phyloP scores from a whole-genome alignment of 2,797 vertebrate species.

The Enteromius unitaeniatus region DNA sequence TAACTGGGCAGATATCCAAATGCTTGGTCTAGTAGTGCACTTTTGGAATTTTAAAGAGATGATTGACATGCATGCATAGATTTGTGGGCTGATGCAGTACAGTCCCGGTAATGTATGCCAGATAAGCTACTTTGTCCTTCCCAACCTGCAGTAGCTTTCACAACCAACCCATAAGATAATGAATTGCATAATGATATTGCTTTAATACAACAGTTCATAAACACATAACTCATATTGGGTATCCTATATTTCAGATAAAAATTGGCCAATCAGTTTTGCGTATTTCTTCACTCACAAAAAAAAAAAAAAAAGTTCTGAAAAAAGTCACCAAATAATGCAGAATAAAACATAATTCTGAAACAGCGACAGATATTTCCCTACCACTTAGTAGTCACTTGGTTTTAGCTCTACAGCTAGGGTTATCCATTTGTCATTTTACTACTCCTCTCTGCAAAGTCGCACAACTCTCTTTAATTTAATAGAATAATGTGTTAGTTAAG shows the following conservation, averaged over 20 bases:
- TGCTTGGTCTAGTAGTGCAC: neutral
- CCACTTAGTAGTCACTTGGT: neutral
- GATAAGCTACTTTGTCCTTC: neutral
- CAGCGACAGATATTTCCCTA: neutral
- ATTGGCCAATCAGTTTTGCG: neutral
- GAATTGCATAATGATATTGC: neutral
- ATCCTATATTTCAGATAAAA: neutral
- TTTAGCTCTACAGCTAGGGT: neutral
- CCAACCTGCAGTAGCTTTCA: neutral
- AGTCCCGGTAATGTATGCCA: neutral
- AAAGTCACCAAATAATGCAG: neutral
- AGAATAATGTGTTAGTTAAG: too few species aligned
- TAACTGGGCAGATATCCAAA: slow-evolving; percentile 4
- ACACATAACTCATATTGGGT: neutral
- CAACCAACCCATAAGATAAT: neutral
- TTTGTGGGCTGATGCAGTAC: neutral
- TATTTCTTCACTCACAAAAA: neutral
- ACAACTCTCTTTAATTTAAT: neutral
- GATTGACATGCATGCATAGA: neutral
- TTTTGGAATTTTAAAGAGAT: neutral
- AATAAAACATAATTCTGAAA: neutral
- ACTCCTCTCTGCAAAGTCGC: neutral
- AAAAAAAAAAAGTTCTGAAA: neutral
- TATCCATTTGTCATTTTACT: slow-evolving; percentile 3
- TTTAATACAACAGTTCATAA: neutral